A percentile compares a stretch with the other conserved stretches of the same genome.
Conservation (phyloP, 1,140 invertebrate species). For the Aplysia californica region DNA sequence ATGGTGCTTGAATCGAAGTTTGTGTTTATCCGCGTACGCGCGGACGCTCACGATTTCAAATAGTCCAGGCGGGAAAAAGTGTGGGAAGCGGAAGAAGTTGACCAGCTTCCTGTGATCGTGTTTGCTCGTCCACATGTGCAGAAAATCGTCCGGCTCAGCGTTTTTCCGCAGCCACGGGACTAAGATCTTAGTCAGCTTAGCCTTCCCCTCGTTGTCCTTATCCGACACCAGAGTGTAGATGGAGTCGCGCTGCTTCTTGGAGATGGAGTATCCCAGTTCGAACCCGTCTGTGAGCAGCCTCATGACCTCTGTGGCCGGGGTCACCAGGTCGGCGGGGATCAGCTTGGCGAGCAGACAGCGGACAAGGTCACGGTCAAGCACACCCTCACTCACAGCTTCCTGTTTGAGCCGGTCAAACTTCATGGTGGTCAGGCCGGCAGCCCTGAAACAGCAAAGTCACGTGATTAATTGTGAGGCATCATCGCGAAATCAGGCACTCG, state of each 20-base stretch:
- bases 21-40: conserved; percentile 43
- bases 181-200: conserved; percentile 39
- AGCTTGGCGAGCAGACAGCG: conserved; percentile 47
- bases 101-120: conserved; percentile 33
- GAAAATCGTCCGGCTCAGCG: conserved; percentile 38
- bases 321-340: conserved; percentile 45
- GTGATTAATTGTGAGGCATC: too few relatives aligned
- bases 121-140: conserved; percentile 34
- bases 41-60: conserved; percentile 56
- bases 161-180: conserved; percentile 47
- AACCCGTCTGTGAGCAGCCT: conserved; percentile 48
- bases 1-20: conserved; percentile 49
- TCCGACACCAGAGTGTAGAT: conserved; percentile 31
- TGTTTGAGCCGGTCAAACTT: conserved; percentile 54
- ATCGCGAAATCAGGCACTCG: too few relatives aligned
- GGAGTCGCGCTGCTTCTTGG: conserved; percentile 33
- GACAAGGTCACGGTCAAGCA: conserved; percentile 59
- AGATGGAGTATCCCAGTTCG: conserved; percentile 54
- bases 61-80: conserved; percentile 58
- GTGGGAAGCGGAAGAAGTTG: conserved; percentile 46
- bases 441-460: conserved; percentile 26
- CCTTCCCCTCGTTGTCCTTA: conserved; percentile 30
- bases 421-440: conserved; percentile 35
- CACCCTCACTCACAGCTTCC: conserved; percentile 49
- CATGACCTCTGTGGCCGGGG: conserved; percentile 42